These are phyloP conservation scores for Hedychridium roseum DNA, from an alignment of 2,888 invertebrate species.

Conservation along the genomic window DNA sequence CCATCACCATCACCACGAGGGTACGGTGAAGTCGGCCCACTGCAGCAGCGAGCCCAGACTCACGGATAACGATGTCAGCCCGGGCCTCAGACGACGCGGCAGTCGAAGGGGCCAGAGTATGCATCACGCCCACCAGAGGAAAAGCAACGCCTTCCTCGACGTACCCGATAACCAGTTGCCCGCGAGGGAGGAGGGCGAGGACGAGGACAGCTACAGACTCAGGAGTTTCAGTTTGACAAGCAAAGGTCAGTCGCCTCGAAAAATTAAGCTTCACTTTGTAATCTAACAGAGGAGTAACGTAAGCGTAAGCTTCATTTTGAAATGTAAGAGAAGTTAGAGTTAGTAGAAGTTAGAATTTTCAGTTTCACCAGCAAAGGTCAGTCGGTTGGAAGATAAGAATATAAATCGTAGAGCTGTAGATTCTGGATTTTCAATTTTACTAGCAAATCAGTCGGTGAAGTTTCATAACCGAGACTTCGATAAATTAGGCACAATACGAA, in stretches of 20 bases:
- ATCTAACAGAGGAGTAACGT: too few species aligned
- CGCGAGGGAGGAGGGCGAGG: conserved; percentile 80
- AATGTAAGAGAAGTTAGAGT: too few species aligned
- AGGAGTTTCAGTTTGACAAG: conserved; percentile 92
- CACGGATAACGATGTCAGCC: conserved; percentile 74
- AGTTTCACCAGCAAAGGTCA: conserved; percentile 91
- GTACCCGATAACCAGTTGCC: conserved; percentile 72
- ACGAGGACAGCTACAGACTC: conserved; percentile 88
- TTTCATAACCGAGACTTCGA: too few species aligned
- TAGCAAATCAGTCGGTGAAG: too few species aligned
- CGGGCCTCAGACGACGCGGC: conserved; percentile 71
- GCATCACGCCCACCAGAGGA: conserved; percentile 68
- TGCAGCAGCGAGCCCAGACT: conserved; percentile 75
- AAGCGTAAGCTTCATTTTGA: too few species aligned
- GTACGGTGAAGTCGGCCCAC: conserved; percentile 65
- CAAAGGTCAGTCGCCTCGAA: conserved; percentile 86
- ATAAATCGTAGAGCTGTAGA: too few species aligned
- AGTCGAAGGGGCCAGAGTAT: conserved; percentile 68
- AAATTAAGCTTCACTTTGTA: too few species aligned
- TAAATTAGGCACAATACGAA: too few species aligned
- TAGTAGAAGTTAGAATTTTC: conserved; percentile 93
- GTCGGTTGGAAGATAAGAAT: too few species aligned
- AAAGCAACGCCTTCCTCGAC: conserved; percentile 77
- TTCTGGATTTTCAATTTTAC: too few species aligned
- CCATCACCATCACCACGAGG: conserved; percentile 59